Conservation (phyloP, 2,113 vertebrate species). For the Phrynosoma blainvillii region DNA sequence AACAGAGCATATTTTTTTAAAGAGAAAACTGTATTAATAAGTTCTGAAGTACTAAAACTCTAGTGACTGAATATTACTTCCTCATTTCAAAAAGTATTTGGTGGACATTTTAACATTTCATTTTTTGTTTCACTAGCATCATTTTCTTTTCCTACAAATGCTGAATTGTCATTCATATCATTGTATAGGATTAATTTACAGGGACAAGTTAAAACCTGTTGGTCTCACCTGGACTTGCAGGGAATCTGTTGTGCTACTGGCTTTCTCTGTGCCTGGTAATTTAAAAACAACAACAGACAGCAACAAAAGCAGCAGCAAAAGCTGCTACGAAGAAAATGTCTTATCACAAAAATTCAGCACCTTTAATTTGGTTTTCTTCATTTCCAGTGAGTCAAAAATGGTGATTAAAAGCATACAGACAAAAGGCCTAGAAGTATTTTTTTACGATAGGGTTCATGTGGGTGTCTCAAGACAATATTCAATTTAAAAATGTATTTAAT, state of each 20-base stretch:
- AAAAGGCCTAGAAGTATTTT: neutral
- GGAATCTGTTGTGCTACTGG: neutral
- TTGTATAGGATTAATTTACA: slow-evolving; percentile 25
- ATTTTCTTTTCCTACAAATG: slow-evolving; percentile 11
- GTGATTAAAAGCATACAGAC: neutral
- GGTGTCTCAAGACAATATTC: neutral
- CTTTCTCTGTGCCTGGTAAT: slow-evolving; percentile 19
- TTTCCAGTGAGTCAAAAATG: neutral
- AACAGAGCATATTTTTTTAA: slow-evolving; percentile 3
- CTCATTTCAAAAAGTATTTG: neutral
- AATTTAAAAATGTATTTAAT: neutral
- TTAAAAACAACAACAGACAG: slow-evolving; percentile 20
- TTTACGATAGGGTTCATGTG: neutral
- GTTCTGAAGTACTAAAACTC: neutral
- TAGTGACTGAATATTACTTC: neutral
- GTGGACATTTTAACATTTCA: neutral
- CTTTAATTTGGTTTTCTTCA: slow-evolving; percentile 26
- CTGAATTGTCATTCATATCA: slow-evolving; percentile 31
- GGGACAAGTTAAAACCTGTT: slow-evolving; percentile 40
- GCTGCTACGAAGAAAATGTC: slow-evolving; percentile 41
- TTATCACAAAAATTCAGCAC: slow-evolving; percentile 53
- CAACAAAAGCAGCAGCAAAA: slow-evolving; percentile 50
- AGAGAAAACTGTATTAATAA: slow-evolving; percentile 19
- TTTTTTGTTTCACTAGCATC: slow-evolving; percentile 11
- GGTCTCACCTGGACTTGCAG: neutral